Conservation (phyloP, 2,113 vertebrate genomes). For the Brienomyrus brachyistius region DNA sequence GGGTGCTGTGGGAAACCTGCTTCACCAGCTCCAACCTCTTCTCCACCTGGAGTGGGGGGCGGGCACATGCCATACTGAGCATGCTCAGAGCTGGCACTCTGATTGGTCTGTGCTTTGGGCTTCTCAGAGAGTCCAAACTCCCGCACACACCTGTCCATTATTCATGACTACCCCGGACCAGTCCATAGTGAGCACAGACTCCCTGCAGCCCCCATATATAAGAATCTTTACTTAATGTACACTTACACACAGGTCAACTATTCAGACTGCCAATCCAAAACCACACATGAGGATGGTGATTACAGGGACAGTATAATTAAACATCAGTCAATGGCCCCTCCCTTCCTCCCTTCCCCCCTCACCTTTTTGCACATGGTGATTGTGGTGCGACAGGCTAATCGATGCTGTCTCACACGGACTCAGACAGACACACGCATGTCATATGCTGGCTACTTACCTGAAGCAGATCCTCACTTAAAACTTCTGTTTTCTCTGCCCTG, state of each 20-base stretch:
- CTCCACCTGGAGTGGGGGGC: slow-evolving; percentile 72
- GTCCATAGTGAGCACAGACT: not conserved
- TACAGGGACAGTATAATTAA: not conserved
- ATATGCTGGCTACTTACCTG: slow-evolving; percentile 62
- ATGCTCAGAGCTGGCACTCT: not conserved
- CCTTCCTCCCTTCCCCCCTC: not conserved
- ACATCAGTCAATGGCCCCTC: not conserved
- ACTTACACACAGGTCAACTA: not conserved
- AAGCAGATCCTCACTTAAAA: slow-evolving; percentile 86
- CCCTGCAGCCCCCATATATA: not conserved
- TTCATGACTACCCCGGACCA: not conserved
- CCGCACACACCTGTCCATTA: not conserved
- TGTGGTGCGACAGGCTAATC: not conserved
- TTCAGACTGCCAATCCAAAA: not conserved
- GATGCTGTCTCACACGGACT: not conserved
- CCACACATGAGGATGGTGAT: not conserved
- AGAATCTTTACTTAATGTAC: not conserved
- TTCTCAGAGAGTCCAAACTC: not conserved
- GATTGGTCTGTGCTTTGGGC: not conserved
- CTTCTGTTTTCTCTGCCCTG: slow-evolving; percentile 96
- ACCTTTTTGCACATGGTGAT: not conserved
- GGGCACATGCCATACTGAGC: not conserved
- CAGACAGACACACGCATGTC: not conserved
- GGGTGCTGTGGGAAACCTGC: slow-evolving; percentile 94
- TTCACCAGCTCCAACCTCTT: slow-evolving; percentile 95